Evolutionary conservation across 2,797 vertebrate species (phyloP).

Genomic region (Masticophis lateralis): DNA sequence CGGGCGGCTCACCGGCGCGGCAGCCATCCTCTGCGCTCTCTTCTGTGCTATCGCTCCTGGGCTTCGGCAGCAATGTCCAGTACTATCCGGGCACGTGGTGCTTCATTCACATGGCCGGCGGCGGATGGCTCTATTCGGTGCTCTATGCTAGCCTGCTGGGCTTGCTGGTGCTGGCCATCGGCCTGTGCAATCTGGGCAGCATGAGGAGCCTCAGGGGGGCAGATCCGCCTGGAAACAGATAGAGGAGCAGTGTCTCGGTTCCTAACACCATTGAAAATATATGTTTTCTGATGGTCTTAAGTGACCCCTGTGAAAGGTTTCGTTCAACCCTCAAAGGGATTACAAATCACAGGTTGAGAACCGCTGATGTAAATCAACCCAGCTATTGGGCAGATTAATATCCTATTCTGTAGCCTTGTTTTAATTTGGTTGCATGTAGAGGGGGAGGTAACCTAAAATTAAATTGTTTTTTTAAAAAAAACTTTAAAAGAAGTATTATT

Average conservation of each 20-base stretch:
- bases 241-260: no score
- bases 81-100: conserved; percentile 80
- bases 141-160: conserved; percentile 74
- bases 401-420: neutral
- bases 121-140: conserved; percentile 61
- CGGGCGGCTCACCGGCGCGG: conserved; percentile 37
- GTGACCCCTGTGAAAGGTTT: no score
- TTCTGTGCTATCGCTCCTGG: conserved; percentile 73
- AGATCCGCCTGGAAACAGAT: no score
- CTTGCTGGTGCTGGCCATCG: conserved; percentile 66
- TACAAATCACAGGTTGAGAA: no score
- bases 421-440: neutral
- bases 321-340: no score
- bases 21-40: conserved; percentile 57
- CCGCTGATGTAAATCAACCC: neutral
- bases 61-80: conserved; percentile 68
- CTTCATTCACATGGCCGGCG: conserved; percentile 70
- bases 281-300: no score
- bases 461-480: neutral
- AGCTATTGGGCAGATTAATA: neutral
- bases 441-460: neutral
- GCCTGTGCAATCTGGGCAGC: conserved; percentile 71
- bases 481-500: neutral
- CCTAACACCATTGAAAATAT: no score
- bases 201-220: conserved; percentile 63